Percentiles rank a stretch among this genome's conserved stretches.
These are phyloP conservation scores for Bedellia somnulentella DNA, from an alignment of 2,888 invertebrate species.

Conservation along the genomic window DNA sequence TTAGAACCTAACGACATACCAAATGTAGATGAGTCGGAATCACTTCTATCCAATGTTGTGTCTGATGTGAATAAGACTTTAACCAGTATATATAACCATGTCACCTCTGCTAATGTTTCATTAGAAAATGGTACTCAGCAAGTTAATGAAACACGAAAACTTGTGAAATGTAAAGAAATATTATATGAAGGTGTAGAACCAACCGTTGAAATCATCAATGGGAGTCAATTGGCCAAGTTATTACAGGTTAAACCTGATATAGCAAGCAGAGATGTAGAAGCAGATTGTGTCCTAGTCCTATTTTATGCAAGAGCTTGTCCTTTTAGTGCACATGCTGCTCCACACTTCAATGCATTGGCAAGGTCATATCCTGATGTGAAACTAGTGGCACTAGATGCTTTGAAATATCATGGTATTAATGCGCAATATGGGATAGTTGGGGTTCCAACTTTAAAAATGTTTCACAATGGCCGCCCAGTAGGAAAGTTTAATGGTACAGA, in stretches of 20 bases:
- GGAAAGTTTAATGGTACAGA: slow-evolving; percentile 83
- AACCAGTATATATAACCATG: slow-evolving; percentile 42
- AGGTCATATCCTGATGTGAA: slow-evolving; percentile 84
- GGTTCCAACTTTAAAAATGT: slow-evolving; percentile 84
- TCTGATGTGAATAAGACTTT: slow-evolving; percentile 49
- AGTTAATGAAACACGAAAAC: slow-evolving; percentile 40
- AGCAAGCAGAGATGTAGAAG: slow-evolving; percentile 65
- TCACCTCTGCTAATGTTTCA: slow-evolving; percentile 41
- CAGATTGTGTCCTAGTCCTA: slow-evolving; percentile 75
- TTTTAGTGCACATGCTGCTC: slow-evolving; percentile 88
- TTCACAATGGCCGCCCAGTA: slow-evolving; percentile 85
- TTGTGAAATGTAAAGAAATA: slow-evolving; percentile 43
- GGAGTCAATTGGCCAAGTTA: slow-evolving; percentile 68
- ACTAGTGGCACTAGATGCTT: slow-evolving; percentile 88
- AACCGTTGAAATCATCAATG: slow-evolving; percentile 69
- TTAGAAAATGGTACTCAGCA: slow-evolving; percentile 31
- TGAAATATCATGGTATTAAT: slow-evolving; percentile 80
- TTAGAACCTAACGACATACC: slow-evolving; percentile 20
- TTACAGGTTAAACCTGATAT: slow-evolving; percentile 66
- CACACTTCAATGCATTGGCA: slow-evolving; percentile 87
- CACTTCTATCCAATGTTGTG: slow-evolving; percentile 42
- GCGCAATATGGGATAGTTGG: slow-evolving; percentile 91
- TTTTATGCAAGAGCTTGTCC: slow-evolving; percentile 91
- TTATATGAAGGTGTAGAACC: slow-evolving; percentile 33
- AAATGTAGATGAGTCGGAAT: slow-evolving; percentile 48